These are phyloP conservation scores for Leiothrix lutea DNA, from an alignment of 2,113 vertebrate genomes.

Conservation along the genomic window DNA sequence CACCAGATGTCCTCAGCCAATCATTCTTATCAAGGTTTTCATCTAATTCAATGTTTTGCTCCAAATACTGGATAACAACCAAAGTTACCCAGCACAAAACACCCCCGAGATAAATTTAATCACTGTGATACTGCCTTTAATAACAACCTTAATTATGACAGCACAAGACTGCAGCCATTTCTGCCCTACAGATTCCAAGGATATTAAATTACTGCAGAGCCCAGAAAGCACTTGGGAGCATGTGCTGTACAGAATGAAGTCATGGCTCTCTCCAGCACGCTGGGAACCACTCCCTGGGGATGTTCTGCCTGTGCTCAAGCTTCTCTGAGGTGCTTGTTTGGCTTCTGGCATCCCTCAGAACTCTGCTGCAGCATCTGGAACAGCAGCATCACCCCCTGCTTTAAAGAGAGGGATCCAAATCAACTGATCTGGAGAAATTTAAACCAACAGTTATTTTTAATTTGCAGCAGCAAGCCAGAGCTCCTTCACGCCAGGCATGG, in stretches of 20 bases:
- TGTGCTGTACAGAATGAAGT: neutral
- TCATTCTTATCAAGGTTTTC: neutral
- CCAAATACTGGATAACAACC: neutral
- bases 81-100: neutral
- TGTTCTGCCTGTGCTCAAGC: neutral
- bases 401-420: neutral
- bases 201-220: neutral
- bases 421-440: neutral
- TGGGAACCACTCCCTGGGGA: neutral
- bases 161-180: neutral
- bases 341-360: neutral
- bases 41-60: conserved; percentile 1
- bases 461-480: neutral
- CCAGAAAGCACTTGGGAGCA: neutral
- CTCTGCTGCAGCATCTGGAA: neutral
- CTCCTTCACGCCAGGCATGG: neutral
- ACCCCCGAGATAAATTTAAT: neutral
- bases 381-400: neutral
- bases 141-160: conserved; percentile 16
- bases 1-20: neutral
- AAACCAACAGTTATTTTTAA: neutral
- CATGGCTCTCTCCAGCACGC: neutral
- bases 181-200: conserved; percentile 22
- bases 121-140: neutral
- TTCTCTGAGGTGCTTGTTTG: neutral